Evolutionary conservation across 2,113 vertebrate species (phyloP).

Genomic region (Gasterosteus nipponicus): DNA sequence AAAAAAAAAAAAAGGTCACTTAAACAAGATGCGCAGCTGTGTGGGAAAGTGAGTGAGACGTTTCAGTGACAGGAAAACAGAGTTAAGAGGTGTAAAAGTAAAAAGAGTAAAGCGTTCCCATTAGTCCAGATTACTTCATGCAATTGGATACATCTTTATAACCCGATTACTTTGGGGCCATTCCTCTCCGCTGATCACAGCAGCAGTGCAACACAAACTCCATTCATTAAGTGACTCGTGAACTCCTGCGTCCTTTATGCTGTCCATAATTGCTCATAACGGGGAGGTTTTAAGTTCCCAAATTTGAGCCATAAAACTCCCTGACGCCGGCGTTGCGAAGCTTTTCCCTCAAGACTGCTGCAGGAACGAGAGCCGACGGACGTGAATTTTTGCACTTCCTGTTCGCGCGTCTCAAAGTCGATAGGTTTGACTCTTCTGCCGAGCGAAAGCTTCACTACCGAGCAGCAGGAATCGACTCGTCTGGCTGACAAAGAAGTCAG

Average conservation of each 20-base stretch:
- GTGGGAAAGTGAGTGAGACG: neutral
- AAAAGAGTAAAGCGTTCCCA: conserved; percentile 10
- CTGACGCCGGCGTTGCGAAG: neutral
- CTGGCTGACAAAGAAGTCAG: too few relatives aligned
- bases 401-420: neutral
- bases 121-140: conserved; percentile 2
- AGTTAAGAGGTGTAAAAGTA: neutral
- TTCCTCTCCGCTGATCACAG: conserved; percentile 41
- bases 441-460: too few relatives aligned
- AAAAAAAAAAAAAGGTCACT: neutral
- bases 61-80: neutral
- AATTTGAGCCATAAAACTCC: conserved; percentile 43
- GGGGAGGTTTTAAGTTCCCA: conserved; percentile 24
- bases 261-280: conserved; percentile 42
- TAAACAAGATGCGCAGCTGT: neutral
- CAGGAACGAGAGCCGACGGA: neutral
- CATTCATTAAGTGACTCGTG: conserved; percentile 45
- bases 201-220: conserved; percentile 31
- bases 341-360: neutral
- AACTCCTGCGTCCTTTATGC: conserved; percentile 46
- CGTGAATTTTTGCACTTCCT: neutral
- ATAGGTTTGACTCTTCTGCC: neutral
- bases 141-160: conserved; percentile 12
- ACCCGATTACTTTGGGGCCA: conserved; percentile 27
- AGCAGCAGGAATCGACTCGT: too few relatives aligned